Base-by-base conservation (phyloP, 1,140 invertebrate genomes). In the Papilio aristodemus region DNA sequence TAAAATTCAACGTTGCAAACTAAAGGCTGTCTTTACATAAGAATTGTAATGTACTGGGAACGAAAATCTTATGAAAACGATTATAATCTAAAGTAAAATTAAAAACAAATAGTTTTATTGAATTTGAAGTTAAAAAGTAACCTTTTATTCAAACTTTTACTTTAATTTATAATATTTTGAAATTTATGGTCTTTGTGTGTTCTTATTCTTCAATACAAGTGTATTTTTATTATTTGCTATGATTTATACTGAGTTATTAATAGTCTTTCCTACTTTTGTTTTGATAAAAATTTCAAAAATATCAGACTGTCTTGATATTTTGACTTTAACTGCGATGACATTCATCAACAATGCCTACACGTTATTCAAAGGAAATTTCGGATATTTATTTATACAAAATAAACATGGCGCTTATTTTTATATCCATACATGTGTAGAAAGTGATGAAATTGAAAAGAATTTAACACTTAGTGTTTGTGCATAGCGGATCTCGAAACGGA, bases 401-500 rank as follows among this genome's bases (percentile, higher is more conserved):
- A 66, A 50, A 66, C 63, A 66, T 14, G 39, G 63, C 41, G 39
- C n/a, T 46, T 66, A 50, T 50, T 36, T 36, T 17, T 50, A 32
- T 36, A 6, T 66, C 14, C 13, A 64, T 14, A 37, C 41, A 64
- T 25, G 43, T 50, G 17, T 66, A 66, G 63, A 66, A 66, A 66
- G 63, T 46, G 43, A 66, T 66, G 76, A 76, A 72, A 69, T 66
- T 59, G 58, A 60, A 72, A 78, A 72, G 74, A 78, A 78, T 81
- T 75, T 76, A 78, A 75, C 75, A 76, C 72, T 57, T 74, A 68
- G 59, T 66, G 36, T 81, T 68, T 78, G 79, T 75, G 71, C 38
- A 70, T 83, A 71, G 73, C 85, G 83, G 83, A 85, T 77, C 75
- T 81, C 71, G 72, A 74, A 68, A 71, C 57, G 67, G 71, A 72